A percentile compares a stretch with the other conserved stretches of the same genome.
Evolutionary conservation across 1,140 invertebrate genomes (phyloP).

Genomic region (Holotrichia oblita): DNA sequence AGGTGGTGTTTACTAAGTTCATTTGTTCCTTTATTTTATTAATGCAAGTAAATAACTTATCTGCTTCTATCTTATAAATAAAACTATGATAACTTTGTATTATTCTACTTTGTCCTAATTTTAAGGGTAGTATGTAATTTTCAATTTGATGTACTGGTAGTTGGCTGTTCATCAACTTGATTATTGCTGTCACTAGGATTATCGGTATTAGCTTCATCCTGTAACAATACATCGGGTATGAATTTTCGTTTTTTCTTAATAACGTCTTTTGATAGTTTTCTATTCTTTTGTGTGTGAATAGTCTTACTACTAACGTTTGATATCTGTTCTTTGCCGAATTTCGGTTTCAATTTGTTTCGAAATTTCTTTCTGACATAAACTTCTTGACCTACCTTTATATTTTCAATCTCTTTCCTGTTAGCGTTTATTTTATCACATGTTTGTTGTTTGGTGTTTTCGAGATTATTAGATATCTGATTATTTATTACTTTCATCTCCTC

Average conservation of each 20-base stretch:
- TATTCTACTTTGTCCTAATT: neutral
- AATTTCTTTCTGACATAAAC: neutral
- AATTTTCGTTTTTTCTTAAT: neutral
- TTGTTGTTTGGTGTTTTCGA: slow-evolving; percentile 1
- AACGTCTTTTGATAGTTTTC: neutral
- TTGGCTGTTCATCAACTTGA: neutral
- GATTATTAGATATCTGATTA: neutral
- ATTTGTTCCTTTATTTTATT: neutral
- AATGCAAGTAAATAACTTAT: neutral
- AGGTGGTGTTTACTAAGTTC: neutral
- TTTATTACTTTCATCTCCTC: slow-evolving; percentile 11
- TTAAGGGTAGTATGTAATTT: neutral
- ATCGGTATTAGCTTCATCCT: neutral
- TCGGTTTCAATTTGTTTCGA: neutral
- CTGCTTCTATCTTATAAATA: neutral
- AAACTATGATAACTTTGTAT: slow-evolving; percentile 6
- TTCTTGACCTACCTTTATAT: neutral
- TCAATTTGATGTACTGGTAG: neutral
- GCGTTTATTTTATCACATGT: slow-evolving; percentile 1
- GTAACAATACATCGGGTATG: neutral
- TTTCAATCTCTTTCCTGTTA: neutral
- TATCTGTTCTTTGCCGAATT: neutral
- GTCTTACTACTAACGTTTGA: neutral
- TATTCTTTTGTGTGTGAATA: neutral
- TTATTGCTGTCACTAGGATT: neutral